A percentile compares a stretch with the other conserved stretches of the same genome.
Evolutionary conservation across 2,797 vertebrate species (phyloP).

Genomic region (Jordanella pulchra): DNA sequence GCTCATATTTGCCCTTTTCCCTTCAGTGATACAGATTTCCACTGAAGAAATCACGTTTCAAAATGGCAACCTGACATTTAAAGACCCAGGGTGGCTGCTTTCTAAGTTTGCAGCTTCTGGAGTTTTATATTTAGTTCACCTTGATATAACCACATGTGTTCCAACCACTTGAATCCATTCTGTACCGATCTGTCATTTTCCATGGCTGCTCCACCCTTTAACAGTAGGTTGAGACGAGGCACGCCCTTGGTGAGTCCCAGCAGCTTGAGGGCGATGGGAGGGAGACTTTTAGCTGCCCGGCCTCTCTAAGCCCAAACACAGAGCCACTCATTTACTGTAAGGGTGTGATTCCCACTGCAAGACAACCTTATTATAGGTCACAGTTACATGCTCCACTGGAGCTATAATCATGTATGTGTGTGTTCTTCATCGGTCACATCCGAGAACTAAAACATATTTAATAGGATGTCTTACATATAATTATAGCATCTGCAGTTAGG

Average conservation of each 20-base stretch:
- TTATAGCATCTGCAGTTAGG: conserved; percentile 11
- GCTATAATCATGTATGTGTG: neutral
- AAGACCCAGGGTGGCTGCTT: conserved; percentile 25
- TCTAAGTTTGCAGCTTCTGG: conserved; percentile 28
- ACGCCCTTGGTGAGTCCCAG: conserved; percentile 43
- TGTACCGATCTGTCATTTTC: conserved; percentile 56
- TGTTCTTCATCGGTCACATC: conserved; percentile 26
- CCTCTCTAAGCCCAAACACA: conserved; percentile 61
- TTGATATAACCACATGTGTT: conserved; percentile 54
- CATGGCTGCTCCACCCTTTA: conserved; percentile 61
- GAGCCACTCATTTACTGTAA: conserved; percentile 61
- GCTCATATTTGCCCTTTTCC: conserved; percentile 24
- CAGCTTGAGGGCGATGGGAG: conserved; percentile 30
- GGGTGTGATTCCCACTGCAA: conserved; percentile 40
- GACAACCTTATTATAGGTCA: conserved; percentile 41
- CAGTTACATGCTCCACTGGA: conserved; percentile 18
- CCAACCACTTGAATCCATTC: conserved; percentile 48
- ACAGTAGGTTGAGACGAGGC: conserved; percentile 31
- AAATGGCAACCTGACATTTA: conserved; percentile 57
- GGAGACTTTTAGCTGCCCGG: conserved; percentile 56
- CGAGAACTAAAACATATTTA: conserved; percentile 5
- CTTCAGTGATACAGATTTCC: conserved; percentile 27
- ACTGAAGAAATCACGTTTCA: conserved; percentile 54
- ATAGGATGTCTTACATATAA: conserved; percentile 16
- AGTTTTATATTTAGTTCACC: conserved; percentile 65